phyloP scores from a whole-genome alignment of 2,797 vertebrate species.

The Myioborus melanocephalus region DNA sequence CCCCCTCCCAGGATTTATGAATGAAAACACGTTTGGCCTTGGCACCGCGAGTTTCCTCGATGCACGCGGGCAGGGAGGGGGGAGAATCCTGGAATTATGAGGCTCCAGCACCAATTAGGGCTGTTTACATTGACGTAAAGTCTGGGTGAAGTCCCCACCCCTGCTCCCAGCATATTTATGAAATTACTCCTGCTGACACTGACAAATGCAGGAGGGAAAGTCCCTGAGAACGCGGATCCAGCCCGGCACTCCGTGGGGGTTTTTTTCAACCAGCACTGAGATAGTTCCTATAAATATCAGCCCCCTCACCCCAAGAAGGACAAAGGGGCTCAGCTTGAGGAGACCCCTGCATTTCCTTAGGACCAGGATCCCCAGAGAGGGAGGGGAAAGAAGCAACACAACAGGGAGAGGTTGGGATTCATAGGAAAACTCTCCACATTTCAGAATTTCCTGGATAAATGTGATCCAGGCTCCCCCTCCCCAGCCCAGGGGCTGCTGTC shows the following conservation, averaged over 20 bases:
- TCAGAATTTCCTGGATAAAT: rapidly evolving
- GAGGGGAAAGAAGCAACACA: not conserved
- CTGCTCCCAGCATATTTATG: constrained; percentile 64
- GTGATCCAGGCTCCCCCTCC: not conserved
- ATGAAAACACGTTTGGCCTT: constrained; percentile 79
- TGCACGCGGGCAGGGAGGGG: constrained; percentile 69
- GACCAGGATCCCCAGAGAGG: not conserved
- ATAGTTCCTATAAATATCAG: not conserved
- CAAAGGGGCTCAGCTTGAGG: not conserved
- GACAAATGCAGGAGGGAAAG: constrained; percentile 60
- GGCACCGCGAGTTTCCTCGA: constrained; percentile 77
- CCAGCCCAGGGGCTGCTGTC: rapidly evolving
- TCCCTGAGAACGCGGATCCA: not conserved
- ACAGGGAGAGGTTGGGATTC: not conserved
- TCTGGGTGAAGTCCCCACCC: constrained; percentile 72
- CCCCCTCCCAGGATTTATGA: constrained; percentile 52
- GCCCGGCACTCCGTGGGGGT: not conserved
- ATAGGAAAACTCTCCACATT: rapidly evolving
- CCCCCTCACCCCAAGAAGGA: not conserved
- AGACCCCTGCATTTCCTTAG: not conserved
- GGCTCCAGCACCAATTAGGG: constrained; percentile 94
- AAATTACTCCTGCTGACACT: constrained; percentile 57
- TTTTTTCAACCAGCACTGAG: not conserved
- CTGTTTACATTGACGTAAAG: constrained; percentile 88
- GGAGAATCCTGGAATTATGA: constrained; percentile 84